These are phyloP conservation scores for Leptoteleia sp. DNA, from an alignment of 1,140 invertebrate genomes.

Conservation along the genomic window DNA sequence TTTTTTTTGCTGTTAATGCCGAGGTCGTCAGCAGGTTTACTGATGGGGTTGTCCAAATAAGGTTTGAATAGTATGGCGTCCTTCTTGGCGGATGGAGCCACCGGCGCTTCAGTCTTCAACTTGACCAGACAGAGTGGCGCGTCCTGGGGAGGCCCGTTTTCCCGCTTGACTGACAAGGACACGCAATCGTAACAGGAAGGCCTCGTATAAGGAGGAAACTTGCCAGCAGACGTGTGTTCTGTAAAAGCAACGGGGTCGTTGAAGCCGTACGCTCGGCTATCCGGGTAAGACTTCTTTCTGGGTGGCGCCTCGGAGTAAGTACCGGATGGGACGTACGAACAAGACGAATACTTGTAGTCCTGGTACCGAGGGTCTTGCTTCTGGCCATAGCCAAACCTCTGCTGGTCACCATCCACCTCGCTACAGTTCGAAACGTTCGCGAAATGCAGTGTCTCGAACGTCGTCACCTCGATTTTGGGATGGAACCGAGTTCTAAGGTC, in stretches of 20 bases:
- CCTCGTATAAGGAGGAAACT: neutral
- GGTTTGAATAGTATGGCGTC: conserved; percentile 85
- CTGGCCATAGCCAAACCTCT: conserved; percentile 39
- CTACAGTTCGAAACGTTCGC: too few relatives aligned
- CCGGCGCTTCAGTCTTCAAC: conserved; percentile 71
- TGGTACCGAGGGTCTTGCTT: conserved; percentile 38
- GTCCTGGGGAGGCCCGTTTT: conserved; percentile 70
- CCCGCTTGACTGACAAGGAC: conserved; percentile 65
- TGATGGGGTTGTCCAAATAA: conserved; percentile 83
- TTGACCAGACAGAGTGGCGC: conserved; percentile 78
- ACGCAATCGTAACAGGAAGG: conserved; percentile 55
- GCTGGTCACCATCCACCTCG: conserved; percentile 37
- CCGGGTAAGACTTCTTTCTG: conserved; percentile 52
- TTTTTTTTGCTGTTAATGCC: conserved; percentile 69
- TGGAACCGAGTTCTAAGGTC: conserved; percentile 76
- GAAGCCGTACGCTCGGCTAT: too few relatives aligned
- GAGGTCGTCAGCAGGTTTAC: conserved; percentile 72
- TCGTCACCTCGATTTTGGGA: conserved; percentile 62
- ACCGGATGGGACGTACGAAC: conserved; percentile 40
- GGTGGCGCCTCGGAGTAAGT: conserved; percentile 60
- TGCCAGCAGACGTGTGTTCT: too few relatives aligned
- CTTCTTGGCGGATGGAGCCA: conserved; percentile 72
- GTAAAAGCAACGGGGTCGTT: too few relatives aligned
- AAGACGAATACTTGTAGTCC: conserved; percentile 69
- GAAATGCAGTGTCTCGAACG: conserved; percentile 48